Evolutionary conservation across 2,797 vertebrate genomes (phyloP), one percentile per base, ranked within the genome.

Genomic region (Lithobates pipiens): DNA sequence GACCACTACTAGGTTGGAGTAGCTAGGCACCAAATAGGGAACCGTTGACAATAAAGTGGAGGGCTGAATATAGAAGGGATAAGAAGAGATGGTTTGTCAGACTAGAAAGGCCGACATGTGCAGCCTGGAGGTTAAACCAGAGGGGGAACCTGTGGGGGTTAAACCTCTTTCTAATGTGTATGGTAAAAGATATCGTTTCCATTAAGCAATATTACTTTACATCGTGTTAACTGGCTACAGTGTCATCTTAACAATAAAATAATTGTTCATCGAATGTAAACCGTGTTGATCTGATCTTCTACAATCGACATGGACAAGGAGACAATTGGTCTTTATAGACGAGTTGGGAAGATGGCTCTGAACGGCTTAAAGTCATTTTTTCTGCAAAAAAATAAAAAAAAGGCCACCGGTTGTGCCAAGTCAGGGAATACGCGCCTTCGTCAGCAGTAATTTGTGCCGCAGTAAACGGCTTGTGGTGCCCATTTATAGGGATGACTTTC

Each of bases 401-500:
- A 65, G n/a, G 63, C 63, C 63, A 65, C 27, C 25, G 9, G 63
- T 27, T 65, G 10, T 65, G 63, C 63, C 63, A n/a, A 65, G 63
- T 65, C 63, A 65, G 63, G 63, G 27, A 27, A 65, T 27, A 65
- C 63, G 27, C 8, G 11, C n/a, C 63, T 27, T 65, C 10, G 63
- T 65, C 63, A 65, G 63, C 63, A 65, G 63, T 65, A n/a, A n/a
- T 65, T 65, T 65, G 63, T 65, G 63, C 63, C 27, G 63, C 63
- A n/a, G 63, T 65, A 65, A 65, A 27, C 10, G 8, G n/a, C 27
- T 65, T 65, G 8, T 27, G 25, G 27, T 65, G 11, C n/a, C 50
- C 63, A 27, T 65, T 65, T 65, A 65, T 65, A 65, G n/a, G 63
- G 63, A 27, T 11, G n/a, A 65, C 25, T 10, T 25, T 65, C 63